Conservation (phyloP, 2,888 invertebrate species). For the Drosophila algonquin region DNA sequence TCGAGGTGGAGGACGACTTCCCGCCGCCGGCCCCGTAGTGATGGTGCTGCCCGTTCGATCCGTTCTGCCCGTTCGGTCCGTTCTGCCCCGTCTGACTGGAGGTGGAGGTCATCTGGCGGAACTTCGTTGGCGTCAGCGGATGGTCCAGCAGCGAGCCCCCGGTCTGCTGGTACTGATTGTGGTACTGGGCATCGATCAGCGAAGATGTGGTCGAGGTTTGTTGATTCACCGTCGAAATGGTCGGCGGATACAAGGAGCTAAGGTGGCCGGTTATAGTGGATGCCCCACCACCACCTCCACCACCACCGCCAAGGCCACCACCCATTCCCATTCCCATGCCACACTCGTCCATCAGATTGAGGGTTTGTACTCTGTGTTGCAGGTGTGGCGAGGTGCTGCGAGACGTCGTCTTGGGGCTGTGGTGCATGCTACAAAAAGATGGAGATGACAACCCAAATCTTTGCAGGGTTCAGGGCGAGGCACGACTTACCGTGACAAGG, state of each 20-base stretch:
- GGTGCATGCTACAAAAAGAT: conserved; percentile 79
- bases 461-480: no score
- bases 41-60: conserved; percentile 50
- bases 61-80: conserved; percentile 47
- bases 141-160: conserved; percentile 83
- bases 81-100: conserved; percentile 82
- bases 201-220: conserved; percentile 83
- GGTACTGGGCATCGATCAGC: conserved; percentile 82
- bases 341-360: conserved; percentile 83
- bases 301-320: conserved; percentile 3
- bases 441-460: no score
- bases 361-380: conserved; percentile 83
- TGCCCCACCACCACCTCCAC: conserved; percentile 55
- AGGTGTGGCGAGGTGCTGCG: conserved; percentile 84
- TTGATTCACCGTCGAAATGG: conserved; percentile 81
- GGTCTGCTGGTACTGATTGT: conserved; percentile 83
- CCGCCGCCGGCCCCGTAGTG: conserved; percentile 42
- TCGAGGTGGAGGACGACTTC: conserved; percentile 77
- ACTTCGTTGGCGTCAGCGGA: conserved; percentile 83
- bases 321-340: conserved; percentile 54
- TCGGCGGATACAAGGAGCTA: conserved; percentile 82
- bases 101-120: conserved; percentile 82
- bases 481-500: conserved; percentile 83
- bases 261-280: conserved; percentile 80
- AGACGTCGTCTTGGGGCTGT: conserved; percentile 84